Evolutionary conservation across 2,888 invertebrate species (phyloP), one percentile per base, ranked within the genome.

Genomic region (Diploptera punctata): DNA sequence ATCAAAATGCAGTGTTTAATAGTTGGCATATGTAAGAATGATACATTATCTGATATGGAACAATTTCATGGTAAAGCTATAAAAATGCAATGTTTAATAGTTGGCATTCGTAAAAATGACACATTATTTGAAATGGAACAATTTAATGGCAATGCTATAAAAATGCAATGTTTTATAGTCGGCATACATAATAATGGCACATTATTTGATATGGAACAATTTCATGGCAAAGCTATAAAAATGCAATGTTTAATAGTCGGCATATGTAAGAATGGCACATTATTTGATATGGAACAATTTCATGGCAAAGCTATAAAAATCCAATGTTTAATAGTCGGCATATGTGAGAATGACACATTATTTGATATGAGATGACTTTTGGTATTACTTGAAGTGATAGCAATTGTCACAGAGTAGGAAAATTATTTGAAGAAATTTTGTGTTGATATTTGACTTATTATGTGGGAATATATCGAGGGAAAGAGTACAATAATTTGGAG

Each of bases 401-500:
- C 2, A 52, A 52, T 3, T 52, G 16, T 21, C 24, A 16, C 24
- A 16, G 3, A 24, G 52, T 10, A 24, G 10, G 21, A 13, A 24
- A 24, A 18, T 9, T 52, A 24, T 7, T 13, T 24, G 52, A 24
- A 18, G 13, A 52, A 7, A 24, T 21, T 19, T 52, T 21, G 19
- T 13, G 24, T 19, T 52, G 13, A 9, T 19, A 21, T 52, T 13
- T 24, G 1, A 52, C 24, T 24, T 52, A 18, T 18, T 3, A 19
- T 24, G 52, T 52, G 52, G 24, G 24, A 38, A 38, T 24, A 19
- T 5, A 24, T 21, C 10, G 5, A 18, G 24, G 52, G 24, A 24
- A 24, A 52, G 24, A 52, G 52, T 52, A 52, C 52, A 52, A 52
- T 52, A 52, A 24, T 52, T 52, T 13, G 10, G 52, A 24, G 52